Evolutionary conservation across 2,797 vertebrate species (phyloP).

Genomic region (Poecilia velifera): DNA sequence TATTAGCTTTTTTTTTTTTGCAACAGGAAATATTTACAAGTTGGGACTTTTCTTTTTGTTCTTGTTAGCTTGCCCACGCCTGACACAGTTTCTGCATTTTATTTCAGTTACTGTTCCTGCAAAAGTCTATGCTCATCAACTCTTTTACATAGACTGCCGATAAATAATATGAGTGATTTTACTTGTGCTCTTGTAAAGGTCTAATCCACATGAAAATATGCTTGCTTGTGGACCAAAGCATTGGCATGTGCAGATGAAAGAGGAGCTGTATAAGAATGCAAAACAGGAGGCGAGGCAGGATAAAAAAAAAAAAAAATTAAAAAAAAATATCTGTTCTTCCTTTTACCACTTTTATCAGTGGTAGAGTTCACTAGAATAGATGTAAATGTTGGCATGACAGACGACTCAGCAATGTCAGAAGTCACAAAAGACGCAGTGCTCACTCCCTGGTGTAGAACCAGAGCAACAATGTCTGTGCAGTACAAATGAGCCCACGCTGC

Average conservation of each 20-base stretch:
- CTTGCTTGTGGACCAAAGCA: constrained; percentile 24
- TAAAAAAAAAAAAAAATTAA: neutral
- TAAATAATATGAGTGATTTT: neutral
- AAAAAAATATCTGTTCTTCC: constrained; percentile 25
- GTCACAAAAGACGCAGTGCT: constrained; percentile 64
- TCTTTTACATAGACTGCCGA: neutral
- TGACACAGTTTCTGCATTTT: neutral
- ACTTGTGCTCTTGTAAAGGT: neutral
- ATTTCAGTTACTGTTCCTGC: neutral
- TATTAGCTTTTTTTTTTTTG: neutral
- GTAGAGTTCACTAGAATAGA: constrained; percentile 44
- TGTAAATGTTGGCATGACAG: constrained; percentile 48
- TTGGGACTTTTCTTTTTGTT: neutral
- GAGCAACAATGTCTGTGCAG: constrained; percentile 59
- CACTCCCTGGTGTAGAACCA: constrained; percentile 53
- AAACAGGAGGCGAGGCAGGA: constrained; percentile 36
- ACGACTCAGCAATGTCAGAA: constrained; percentile 47
- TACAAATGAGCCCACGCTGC: constrained; percentile 59
- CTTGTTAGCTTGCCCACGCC: neutral
- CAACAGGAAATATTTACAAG: neutral
- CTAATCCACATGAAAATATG: constrained; percentile 21
- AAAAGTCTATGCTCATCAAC: neutral
- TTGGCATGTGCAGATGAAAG: constrained; percentile 17
- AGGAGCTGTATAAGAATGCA: constrained; percentile 44
- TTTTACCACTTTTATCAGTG: constrained; percentile 60